A percentile compares a stretch with the other conserved stretches of the same genome.
phyloP scores from a whole-genome alignment of 2,888 invertebrate species.

The Drosophila meridionalis region DNA sequence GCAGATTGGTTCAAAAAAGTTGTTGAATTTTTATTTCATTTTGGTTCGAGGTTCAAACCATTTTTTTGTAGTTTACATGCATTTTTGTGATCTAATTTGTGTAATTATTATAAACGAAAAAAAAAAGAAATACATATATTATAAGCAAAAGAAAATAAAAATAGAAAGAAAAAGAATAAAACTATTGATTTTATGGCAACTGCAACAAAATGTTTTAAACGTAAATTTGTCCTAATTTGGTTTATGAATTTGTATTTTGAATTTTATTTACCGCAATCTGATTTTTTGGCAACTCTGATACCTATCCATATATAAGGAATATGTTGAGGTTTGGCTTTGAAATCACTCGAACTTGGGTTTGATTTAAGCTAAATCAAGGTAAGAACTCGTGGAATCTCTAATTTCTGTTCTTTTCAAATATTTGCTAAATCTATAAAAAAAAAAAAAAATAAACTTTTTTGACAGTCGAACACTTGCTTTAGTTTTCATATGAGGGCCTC shows the following conservation, averaged over 20 bases:
- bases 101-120: conserved; percentile 79
- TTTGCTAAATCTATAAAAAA: not conserved
- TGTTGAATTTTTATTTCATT: conserved; percentile 45
- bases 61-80: conserved; percentile 80
- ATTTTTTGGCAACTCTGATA: not conserved
- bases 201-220: conserved; percentile 58
- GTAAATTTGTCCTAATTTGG: conserved; percentile 16
- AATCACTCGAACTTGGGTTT: not conserved
- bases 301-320: not conserved
- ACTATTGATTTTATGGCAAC: conserved; percentile 73
- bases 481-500: not conserved
- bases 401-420: not conserved
- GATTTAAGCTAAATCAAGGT: not conserved
- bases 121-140: conserved; percentile 53
- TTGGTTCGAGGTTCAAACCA: conserved; percentile 63
- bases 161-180: conserved; percentile 48
- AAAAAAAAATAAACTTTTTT: not conserved
- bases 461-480: conserved; percentile 14
- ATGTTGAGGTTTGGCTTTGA: not conserved
- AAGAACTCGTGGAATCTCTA: too few relatives aligned
- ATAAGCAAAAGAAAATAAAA: conserved; percentile 51
- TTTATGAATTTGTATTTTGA: not conserved
- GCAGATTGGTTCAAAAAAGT: conserved; percentile 37
- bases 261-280: not conserved
- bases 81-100: conserved; percentile 83